Base-by-base conservation (phyloP, 2,888 invertebrate species). In the Miltochrista miniata region DNA sequence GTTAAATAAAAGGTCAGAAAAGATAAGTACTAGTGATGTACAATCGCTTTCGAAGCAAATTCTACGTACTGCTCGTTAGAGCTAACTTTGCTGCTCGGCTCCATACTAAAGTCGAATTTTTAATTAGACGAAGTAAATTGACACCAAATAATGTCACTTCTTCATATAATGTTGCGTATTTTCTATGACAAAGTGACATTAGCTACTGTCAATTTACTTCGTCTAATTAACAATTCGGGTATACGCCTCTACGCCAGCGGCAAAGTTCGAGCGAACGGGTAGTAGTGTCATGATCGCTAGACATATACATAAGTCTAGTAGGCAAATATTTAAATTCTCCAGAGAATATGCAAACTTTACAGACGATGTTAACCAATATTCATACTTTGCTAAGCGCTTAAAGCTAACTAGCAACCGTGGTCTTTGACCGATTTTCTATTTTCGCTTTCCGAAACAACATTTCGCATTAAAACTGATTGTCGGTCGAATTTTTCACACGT, bases 341-440 rank as follows among this genome's bases (percentile, higher is more conserved):
- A 50, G 51, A 55, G 59, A 51, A 51, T 56, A 24, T 49, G 51
- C 59, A 39, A 44, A 48, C 45, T 38, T 24, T 41, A 45, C 18
- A 24, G 18, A 24, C 18, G 43, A 48, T 56, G 59, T 49, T 41
- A 64, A 66, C 53, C 54, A 66, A 61, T 47, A 51, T 50, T 61
- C 59, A 64, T 50, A 55, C 64, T 59, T 47, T 51, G 43, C 12
- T 51, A 56, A 39, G 44, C 33, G 52, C 45, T 50, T 65, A 38
- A 37, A 45, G 45, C 54, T 59, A 56, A 61, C 59, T 57, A 57
- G 67, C 56, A 55, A 45, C 40, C 64, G 69, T 76, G 74, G 76
- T 74, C 73, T 76, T 73, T 75, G 75, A 73, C 75, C 76, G 68
- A 76, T 24, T 63, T 73, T 73, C 74, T 76, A 76, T 75, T 76